phyloP scores from a whole-genome alignment of 1,140 invertebrate species.

The Hyles vespertilio region DNA sequence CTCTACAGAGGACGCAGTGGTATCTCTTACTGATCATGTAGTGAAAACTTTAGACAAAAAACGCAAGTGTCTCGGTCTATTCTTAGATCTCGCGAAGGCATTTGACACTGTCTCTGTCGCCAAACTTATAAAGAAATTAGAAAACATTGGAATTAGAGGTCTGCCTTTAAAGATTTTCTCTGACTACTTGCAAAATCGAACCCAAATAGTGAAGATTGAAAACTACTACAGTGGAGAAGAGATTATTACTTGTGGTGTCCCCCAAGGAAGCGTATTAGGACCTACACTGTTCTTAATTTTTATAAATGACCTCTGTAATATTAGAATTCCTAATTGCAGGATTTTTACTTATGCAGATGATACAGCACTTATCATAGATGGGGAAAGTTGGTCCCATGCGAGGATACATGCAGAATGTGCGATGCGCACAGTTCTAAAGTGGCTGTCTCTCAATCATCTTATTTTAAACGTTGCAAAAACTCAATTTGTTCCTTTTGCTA shows the following conservation, averaged over 20 bases:
- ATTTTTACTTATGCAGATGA: slow-evolving; percentile 16
- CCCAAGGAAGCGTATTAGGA: neutral
- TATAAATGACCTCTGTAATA: slow-evolving; percentile 2
- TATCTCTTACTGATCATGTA: slow-evolving; percentile 1
- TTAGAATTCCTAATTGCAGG: neutral
- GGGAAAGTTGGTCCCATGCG: slow-evolving; percentile 7
- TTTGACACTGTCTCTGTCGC: slow-evolving; percentile 1
- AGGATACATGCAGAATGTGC: neutral
- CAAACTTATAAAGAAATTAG: neutral
- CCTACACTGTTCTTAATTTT: slow-evolving; percentile 5
- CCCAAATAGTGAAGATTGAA: neutral
- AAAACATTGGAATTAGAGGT: neutral
- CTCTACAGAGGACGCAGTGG: too few species aligned
- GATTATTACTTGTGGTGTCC: neutral
- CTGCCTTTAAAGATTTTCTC: neutral
- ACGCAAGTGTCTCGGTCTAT: neutral
- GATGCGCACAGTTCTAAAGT: slow-evolving; percentile 3
- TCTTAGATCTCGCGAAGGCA: neutral
- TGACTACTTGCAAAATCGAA: neutral
- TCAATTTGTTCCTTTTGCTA: slow-evolving; percentile 8
- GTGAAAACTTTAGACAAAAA: neutral
- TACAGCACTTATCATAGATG: slow-evolving; percentile 13
- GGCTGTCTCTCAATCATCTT: slow-evolving; percentile 5
- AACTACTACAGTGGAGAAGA: neutral
- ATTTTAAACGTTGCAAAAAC: slow-evolving; percentile 15